These are phyloP conservation scores for Muscicapa comitata DNA, from an alignment of 2,797 vertebrate genomes.

Conservation along the genomic window DNA sequence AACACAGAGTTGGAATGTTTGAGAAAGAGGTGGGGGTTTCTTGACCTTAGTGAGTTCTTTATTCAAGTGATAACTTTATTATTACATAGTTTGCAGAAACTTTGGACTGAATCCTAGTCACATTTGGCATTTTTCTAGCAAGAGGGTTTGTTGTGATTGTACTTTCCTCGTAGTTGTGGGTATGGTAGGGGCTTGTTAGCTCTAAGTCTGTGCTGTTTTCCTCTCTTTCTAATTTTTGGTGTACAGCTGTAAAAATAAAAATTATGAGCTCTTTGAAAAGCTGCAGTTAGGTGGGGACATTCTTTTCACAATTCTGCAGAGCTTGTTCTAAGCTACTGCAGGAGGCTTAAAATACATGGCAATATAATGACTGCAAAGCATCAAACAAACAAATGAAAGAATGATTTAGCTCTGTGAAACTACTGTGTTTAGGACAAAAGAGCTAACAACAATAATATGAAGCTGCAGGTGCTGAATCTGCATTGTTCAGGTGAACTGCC, in stretches of 20 bases:
- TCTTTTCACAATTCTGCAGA: background rate
- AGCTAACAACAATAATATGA: background rate
- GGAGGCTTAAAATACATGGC: background rate
- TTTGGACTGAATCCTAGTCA: background rate
- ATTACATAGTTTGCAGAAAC: background rate
- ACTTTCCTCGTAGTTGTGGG: background rate
- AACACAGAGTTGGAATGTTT: background rate
- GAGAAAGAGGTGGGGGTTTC: background rate
- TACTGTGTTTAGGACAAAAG: background rate
- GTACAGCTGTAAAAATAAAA: background rate
- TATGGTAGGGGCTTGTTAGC: background rate
- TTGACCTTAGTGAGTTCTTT: background rate
- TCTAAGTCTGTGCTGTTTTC: background rate
- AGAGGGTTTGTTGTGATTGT: background rate
- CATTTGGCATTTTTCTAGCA: background rate
- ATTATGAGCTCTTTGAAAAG: background rate
- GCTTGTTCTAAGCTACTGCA: background rate
- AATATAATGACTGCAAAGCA: background rate
- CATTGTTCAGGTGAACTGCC: background rate
- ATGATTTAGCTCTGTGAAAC: background rate
- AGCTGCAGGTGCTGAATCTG: background rate
- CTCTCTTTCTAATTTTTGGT: background rate
- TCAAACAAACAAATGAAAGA: background rate
- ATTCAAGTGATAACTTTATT: background rate
- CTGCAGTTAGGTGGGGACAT: background rate